Conservation (phyloP, 2,113 vertebrate species). For the Larimichthys crocea region DNA sequence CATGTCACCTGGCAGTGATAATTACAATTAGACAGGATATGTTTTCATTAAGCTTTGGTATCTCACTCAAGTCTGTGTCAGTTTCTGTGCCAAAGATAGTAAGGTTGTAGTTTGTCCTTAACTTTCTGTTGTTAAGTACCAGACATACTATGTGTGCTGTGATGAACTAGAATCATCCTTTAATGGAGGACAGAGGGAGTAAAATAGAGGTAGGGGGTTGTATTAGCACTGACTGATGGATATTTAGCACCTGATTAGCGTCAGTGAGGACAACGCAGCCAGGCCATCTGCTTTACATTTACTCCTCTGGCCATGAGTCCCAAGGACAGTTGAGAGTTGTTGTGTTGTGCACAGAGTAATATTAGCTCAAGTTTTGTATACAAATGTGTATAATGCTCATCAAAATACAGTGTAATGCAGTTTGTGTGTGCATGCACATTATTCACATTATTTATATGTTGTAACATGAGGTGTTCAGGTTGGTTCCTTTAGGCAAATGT, state of each 20-base stretch:
- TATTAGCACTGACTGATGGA: constrained; percentile 63
- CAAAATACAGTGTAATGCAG: not conserved
- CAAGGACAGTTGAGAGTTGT: constrained; percentile 63
- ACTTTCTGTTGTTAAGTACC: not conserved
- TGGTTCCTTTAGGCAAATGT: not conserved
- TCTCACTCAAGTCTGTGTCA: not conserved
- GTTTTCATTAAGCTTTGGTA: not conserved
- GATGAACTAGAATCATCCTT: not conserved
- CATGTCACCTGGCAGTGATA: constrained; percentile 6
- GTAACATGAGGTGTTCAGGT: not conserved
- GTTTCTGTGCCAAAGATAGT: not conserved
- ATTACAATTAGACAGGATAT: not conserved
- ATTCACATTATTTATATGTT: not conserved
- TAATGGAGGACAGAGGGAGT: constrained; percentile 7
- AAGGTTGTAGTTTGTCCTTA: not conserved
- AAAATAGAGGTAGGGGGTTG: not conserved
- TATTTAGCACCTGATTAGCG: constrained; percentile 81
- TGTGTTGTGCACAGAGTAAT: not conserved
- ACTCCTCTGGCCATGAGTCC: constrained; percentile 60
- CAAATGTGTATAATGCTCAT: not conserved
- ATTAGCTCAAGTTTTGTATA: not conserved
- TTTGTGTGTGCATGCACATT: not conserved
- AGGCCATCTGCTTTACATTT: constrained; percentile 81
- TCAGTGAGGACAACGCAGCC: constrained; percentile 64
- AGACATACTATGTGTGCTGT: not conserved